Base-by-base conservation (phyloP, 1,140 invertebrate species). In the Probaryconus sp. region DNA sequence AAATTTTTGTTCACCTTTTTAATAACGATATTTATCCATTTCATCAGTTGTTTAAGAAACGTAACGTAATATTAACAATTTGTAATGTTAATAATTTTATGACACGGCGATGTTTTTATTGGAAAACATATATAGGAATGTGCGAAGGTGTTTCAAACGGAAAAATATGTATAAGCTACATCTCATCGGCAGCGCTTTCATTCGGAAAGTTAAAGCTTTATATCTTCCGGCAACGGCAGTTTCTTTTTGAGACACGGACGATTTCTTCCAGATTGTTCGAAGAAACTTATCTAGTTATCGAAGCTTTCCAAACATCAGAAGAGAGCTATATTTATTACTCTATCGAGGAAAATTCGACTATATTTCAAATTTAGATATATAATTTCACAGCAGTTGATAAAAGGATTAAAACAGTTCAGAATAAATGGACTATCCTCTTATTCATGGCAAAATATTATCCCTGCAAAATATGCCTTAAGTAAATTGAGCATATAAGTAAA, bases 231-330 rank as follows among this genome's bases (percentile, higher is more conserved):
- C 63, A 68, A 69, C 58, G 58, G 64, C 72, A 75, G 64, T 75
- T 69, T 48, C 72, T 60, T 75, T 65, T 65, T 60, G 58, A 69
- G 72, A 69, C 60, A 69, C 65, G 72, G 65, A 60, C 65, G 64
- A 75, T 75, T 75, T 75, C 64, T 65, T 38, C 37, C 64, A 64
- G 72, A 75, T 75, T 75, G 72, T 75, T 75, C 65, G 60, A 38
- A 65, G 53, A 75, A 75, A 75, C 72, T 75, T 69, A 75, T 75
- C 72, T 65, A 65, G 64, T 75, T 69, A 69, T 69, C 72, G 64
- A 26, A 70, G 65, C 58, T 70, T 50, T 63, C 60, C 45, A 70
- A 67, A 70, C 72, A 75, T 65, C 60, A 43, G 9, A 35, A 26
- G 17, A 45, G 45, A 37, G 48, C 26, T 55, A 61, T 76, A 70